These are phyloP conservation scores for Pachliopta kotzebuea DNA, from an alignment of 2,888 invertebrate genomes.

Conservation along the genomic window DNA sequence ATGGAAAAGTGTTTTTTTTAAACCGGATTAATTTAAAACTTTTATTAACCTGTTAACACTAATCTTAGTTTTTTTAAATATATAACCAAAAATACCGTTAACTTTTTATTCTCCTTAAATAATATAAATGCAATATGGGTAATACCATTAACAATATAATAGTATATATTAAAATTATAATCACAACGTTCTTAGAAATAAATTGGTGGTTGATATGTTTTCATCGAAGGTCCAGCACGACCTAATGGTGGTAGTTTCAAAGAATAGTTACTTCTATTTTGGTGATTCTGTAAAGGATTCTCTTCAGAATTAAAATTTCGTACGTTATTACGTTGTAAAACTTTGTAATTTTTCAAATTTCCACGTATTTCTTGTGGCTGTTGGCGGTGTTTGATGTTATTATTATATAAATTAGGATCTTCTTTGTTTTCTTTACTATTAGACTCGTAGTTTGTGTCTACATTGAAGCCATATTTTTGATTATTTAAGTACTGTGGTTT, in stretches of 20 bases:
- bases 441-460: conserved; percentile 41
- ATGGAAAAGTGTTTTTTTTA: too few relatives aligned
- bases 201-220: conserved; percentile 66
- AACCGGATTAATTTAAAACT: not conserved
- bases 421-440: conserved; percentile 39
- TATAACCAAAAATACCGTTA: not conserved
- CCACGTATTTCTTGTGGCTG: conserved; percentile 60
- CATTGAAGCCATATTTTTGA: conserved; percentile 38
- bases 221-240: conserved; percentile 69
- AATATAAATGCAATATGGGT: not conserved
- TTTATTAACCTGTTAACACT: too few relatives aligned
- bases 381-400: conserved; percentile 42
- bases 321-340: conserved; percentile 62
- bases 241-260: conserved; percentile 65
- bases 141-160: not conserved
- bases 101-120: not conserved
- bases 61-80: not conserved
- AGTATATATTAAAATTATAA: not conserved
- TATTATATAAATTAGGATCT: conserved; percentile 34
- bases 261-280: conserved; percentile 48
- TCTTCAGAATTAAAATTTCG: conserved; percentile 44
- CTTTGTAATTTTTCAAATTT: conserved; percentile 70
- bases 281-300: conserved; percentile 48
- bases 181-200: conserved; percentile 52
- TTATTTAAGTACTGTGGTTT: conserved; percentile 41